A percentile compares a stretch with the other conserved stretches of the same genome.
These are phyloP conservation scores for Dolichallabes microphthalmus DNA, from an alignment of 2,113 vertebrate species.

Conservation along the genomic window DNA sequence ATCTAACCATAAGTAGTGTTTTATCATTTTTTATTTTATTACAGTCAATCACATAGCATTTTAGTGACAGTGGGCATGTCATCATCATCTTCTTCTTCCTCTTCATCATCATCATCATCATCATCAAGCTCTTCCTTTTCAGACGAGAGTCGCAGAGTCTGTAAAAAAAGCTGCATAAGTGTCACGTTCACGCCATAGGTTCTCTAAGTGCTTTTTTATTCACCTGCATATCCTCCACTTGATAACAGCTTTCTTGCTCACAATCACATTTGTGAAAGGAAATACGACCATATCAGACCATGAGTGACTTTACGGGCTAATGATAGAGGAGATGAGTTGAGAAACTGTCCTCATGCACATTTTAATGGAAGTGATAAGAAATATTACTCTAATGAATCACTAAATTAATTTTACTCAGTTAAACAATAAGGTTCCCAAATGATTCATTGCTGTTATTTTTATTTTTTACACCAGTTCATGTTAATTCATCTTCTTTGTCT, in stretches of 20 bases:
- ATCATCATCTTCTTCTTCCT: neutral
- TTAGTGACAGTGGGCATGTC: neutral
- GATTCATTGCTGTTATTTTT: neutral
- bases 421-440: neutral
- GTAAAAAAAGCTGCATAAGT: neutral
- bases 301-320: neutral
- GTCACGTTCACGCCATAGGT: neutral
- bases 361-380: neutral
- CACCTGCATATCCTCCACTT: slow-evolving; percentile 30
- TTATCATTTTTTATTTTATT: neutral
- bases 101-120: neutral
- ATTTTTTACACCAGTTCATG: neutral
- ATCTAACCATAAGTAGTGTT: neutral
- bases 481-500: neutral
- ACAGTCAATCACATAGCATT: neutral
- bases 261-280: slow-evolving; percentile 48
- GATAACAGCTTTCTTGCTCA: slow-evolving; percentile 1
- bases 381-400: neutral
- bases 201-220: slow-evolving; percentile 35
- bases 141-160: neutral
- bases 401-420: neutral
- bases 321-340: slow-evolving; percentile 12
- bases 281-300: slow-evolving; percentile 34
- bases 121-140: neutral
- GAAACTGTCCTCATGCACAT: neutral